Conservation (phyloP, 2,797 vertebrate species). For the Leptodactylus fallax region DNA sequence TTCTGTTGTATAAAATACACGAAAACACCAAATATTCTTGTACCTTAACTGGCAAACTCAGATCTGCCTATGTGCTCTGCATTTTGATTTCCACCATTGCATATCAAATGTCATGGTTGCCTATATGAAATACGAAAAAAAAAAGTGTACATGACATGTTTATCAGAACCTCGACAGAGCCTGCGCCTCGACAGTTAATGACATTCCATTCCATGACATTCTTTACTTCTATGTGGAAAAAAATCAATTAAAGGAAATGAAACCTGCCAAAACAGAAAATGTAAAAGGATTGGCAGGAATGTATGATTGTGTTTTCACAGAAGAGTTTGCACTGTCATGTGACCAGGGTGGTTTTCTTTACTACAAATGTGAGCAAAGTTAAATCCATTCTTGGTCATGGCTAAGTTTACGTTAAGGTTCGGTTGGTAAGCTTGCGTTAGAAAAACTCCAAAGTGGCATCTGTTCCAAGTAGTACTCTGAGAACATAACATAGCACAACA, state of each 20-base stretch:
- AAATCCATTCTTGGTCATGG: too few species aligned
- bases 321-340: neutral
- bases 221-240: neutral
- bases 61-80: too few species aligned
- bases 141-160: neutral
- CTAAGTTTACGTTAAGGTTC: neutral
- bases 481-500: conserved; percentile 31
- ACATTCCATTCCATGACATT: conserved; percentile 23
- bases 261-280: conserved; percentile 49
- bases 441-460: neutral
- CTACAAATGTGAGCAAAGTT: neutral
- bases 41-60: too few species aligned
- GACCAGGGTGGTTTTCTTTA: neutral
- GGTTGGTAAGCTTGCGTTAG: neutral
- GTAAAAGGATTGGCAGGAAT: conserved; percentile 4
- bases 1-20: neutral
- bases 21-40: neutral
- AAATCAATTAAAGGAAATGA: conserved; percentile 41
- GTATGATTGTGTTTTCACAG: neutral
- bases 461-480: conserved; percentile 1
- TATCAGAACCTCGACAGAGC: neutral
- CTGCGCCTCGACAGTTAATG: neutral
- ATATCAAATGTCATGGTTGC: neutral
- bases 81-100: neutral
- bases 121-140: neutral